phyloP scores from a whole-genome alignment of 2,797 vertebrate genomes.

The Borostomias antarcticus region DNA sequence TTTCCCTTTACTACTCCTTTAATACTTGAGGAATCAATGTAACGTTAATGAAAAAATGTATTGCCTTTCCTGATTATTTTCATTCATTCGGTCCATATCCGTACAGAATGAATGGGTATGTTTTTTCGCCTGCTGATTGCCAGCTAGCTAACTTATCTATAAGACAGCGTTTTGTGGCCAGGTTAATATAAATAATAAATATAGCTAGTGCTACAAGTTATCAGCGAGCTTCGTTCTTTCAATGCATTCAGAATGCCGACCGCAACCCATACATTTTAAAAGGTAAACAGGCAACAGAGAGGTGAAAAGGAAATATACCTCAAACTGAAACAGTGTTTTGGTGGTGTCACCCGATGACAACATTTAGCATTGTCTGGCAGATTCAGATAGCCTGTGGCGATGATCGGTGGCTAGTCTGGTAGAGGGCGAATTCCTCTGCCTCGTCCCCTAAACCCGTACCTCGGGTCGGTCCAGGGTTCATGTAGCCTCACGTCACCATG shows the following conservation, averaged over 20 bases:
- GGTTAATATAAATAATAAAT: not conserved
- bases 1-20: too few relatives aligned
- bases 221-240: too few relatives aligned
- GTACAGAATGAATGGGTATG: not conserved
- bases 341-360: not conserved
- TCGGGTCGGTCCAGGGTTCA: too few relatives aligned
- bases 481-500: too few relatives aligned
- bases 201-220: too few relatives aligned
- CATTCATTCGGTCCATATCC: not conserved
- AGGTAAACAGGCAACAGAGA: not conserved
- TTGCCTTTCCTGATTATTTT: not conserved
- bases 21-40: too few relatives aligned
- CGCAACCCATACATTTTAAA: not conserved
- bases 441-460: conserved; percentile 14
- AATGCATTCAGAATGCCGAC: not conserved
- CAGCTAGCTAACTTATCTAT: not conserved
- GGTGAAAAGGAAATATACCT: conserved; percentile 27
- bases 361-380: conserved; percentile 1
- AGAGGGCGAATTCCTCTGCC: conserved; percentile 39
- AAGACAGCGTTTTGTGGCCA: not conserved
- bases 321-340: conserved; percentile 14
- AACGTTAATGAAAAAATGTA: not conserved
- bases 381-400: too few relatives aligned
- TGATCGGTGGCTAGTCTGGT: not conserved
- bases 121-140: not conserved